phyloP scores from a whole-genome alignment of 37 sponge, comb jelly and placozoan genomes.

The Amphimedon queenslandica region DNA sequence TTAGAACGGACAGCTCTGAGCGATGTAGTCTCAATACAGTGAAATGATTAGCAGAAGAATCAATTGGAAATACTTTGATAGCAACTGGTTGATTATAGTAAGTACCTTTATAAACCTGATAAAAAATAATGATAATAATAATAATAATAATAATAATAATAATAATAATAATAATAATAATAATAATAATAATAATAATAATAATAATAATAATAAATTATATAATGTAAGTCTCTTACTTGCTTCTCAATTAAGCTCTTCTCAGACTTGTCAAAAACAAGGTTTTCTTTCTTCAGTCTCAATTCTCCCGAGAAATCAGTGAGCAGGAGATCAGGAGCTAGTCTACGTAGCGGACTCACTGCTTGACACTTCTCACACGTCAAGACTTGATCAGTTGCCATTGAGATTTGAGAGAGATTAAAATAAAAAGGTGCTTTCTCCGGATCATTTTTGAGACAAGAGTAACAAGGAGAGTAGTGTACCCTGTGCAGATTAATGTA shows the following conservation, averaged over 20 bases:
- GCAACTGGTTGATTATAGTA: conserved; percentile 39
- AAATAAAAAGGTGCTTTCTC: background rate
- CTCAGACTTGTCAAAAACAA: too few relatives aligned
- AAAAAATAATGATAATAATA: too few relatives aligned
- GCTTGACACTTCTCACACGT: conserved; percentile 29
- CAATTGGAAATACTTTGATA: conserved; percentile 46
- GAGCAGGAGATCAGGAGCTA: conserved; percentile 47
- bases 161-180: too few relatives aligned
- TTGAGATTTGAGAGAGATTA: background rate
- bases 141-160: too few relatives aligned
- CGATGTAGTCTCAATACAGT: conserved; percentile 28
- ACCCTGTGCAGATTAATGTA: conserved; percentile 20
- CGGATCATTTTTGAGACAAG: conserved; percentile 20
- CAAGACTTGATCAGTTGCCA: background rate
- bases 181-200: too few relatives aligned
- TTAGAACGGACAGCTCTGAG: conserved; percentile 49
- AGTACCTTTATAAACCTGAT: conserved; percentile 40
- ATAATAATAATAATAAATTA: too few relatives aligned
- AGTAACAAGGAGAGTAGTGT: conserved; percentile 43
- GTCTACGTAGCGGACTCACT: background rate
- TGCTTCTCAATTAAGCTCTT: too few relatives aligned
- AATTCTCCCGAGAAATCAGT: too few relatives aligned
- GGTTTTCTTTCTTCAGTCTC: background rate
- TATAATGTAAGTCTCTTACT: too few relatives aligned
- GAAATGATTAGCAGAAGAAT: background rate